Evolutionary conservation across 2,113 vertebrate species (phyloP), one percentile per base, ranked within the genome.

Genomic region (Microcebus griseorufus): DNA sequence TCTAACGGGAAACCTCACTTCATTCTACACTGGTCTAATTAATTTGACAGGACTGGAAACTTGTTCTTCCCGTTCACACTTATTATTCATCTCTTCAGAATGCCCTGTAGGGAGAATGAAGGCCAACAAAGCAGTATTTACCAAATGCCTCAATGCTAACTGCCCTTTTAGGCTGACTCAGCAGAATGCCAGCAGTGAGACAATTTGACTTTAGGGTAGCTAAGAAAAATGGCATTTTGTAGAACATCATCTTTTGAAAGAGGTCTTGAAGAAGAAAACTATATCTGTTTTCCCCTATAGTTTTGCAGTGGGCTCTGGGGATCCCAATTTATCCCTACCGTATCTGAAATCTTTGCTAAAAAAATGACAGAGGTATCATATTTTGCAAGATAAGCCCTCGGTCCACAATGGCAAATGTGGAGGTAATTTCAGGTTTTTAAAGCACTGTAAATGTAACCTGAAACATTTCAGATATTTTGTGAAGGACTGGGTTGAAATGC

Each of bases 31-130:
- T 96, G 94, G 94, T 98, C 90, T 98, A 98, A 98, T 98, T 98
- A 98, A 98, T 98, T 97, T 98, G 98, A 98, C 98, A 98, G 98
- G 86, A 96, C 96, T 98, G 98, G 98, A 98, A 98, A 98, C 97
- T 98, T 97, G 98, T 97, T 98, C 96, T 98, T 98, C 98, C 97
- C 96, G 95, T 98, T 98, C 98, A 97, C 97, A 98, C 97, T 98
- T 98, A 98, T 93, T 98, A 98, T 98, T 98, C 97, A 97, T 98
- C 97, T 98, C 97, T 98, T 98, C 95, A 97, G 96, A 98, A 98
- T 98, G 96, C 98, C 98, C 97, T 97, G 91, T 96, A 96, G 98
- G 98, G 96, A 98, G 75, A 51, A 97, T 0, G 4, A 88, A 97
- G 96, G 93, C 97, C 97, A 97, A 93, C 94, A 96, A 98, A 98